Evolutionary conservation across 2,888 invertebrate species (phyloP).

Genomic region (Plusia festucae): DNA sequence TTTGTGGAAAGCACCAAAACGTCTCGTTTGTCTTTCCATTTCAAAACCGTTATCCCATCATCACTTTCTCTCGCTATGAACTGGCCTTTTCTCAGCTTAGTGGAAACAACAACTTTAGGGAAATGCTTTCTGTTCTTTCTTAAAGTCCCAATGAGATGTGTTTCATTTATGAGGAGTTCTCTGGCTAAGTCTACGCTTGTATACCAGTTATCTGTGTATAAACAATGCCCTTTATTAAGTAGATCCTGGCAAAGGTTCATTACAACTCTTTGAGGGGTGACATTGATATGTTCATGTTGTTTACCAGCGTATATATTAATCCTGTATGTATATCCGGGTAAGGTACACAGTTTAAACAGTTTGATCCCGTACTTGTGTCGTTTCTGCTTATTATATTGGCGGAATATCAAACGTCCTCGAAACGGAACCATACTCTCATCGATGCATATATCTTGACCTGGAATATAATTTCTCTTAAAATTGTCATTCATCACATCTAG

Average conservation of each 20-base stretch:
- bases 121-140: conserved; percentile 45
- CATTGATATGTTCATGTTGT: no score
- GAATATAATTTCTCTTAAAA: conserved; percentile 1
- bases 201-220: conserved; percentile 21
- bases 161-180: conserved; percentile 13
- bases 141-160: conserved; percentile 24
- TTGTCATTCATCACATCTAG: conserved; percentile 1
- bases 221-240: conserved; percentile 14
- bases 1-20: conserved; percentile 49
- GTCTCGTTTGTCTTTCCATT: conserved; percentile 50
- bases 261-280: no score
- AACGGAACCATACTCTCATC: conserved; percentile 33
- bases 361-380: conserved; percentile 18
- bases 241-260: not conserved
- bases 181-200: conserved; percentile 14
- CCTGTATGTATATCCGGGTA: conserved; percentile 31
- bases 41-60: conserved; percentile 41
- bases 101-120: conserved; percentile 38
- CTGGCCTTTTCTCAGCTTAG: conserved; percentile 46
- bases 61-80: conserved; percentile 45
- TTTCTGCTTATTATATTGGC: conserved; percentile 14
- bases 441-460: conserved; percentile 20
- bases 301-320: no score
- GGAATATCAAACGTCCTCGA: conserved; percentile 34
- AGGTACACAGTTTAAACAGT: conserved; percentile 33